phyloP scores from a whole-genome alignment of 2,888 invertebrate genomes.

The Monoplex corrugatus region DNA sequence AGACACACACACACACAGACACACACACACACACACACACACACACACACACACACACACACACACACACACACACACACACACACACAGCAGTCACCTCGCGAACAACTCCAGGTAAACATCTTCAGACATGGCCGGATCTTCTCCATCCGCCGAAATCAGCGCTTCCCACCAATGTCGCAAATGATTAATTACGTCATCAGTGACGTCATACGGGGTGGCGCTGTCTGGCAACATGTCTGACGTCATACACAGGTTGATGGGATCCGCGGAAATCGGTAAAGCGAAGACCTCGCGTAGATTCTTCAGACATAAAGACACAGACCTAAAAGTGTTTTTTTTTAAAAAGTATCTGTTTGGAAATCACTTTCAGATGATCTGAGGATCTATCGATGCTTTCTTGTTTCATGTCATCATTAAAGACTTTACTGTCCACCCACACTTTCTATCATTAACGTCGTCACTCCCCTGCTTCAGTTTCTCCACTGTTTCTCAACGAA shows the following conservation, averaged over 20 bases:
- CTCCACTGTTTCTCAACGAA: too few species aligned
- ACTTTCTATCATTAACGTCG: too few species aligned
- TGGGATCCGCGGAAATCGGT: not conserved
- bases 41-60: not conserved
- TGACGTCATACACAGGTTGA: not conserved
- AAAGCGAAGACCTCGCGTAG: not conserved
- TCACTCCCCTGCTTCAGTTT: too few species aligned
- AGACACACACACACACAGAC: not conserved
- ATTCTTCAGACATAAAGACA: not conserved
- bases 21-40: not conserved
- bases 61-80: not conserved
- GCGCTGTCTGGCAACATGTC: not conserved
- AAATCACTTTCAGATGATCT: too few species aligned
- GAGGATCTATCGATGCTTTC: too few species aligned
- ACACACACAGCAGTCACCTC: not conserved
- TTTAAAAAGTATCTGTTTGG: too few species aligned
- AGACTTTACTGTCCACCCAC: too few species aligned
- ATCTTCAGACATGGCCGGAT: slow-evolving; percentile 9
- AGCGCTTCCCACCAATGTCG: not conserved
- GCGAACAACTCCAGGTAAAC: not conserved
- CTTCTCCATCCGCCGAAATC: not conserved
- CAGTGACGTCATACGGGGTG: not conserved
- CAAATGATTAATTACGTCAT: not conserved
- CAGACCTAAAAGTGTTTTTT: too few species aligned
- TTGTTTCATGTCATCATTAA: too few species aligned